Base-by-base conservation (phyloP, 2,888 invertebrate species). In the Agonopterix heracliana region DNA sequence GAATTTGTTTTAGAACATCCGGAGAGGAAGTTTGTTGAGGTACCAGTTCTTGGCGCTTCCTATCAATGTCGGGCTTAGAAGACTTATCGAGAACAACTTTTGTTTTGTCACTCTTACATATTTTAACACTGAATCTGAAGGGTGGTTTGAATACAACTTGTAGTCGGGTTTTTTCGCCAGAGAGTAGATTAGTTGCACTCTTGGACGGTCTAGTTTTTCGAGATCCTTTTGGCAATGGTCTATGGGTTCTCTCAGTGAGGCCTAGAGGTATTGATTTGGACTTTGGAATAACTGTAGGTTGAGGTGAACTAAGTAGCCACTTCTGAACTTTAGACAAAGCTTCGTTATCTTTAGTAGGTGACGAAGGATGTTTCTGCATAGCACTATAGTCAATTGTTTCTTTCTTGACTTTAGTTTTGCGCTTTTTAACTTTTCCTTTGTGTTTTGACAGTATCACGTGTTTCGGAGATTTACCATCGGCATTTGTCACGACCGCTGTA, bases 101-200 rank as follows among this genome's bases (percentile, higher is more conserved):
- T 9, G 89, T 90, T 73, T 93, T 93, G 56, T 93, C 93, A 48
- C 93, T 92, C 67, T 93, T 93, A 52, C 92, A 90, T 55, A 96
- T 90, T 71, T 94, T 94, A 48, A 96, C 91, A 74, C 95, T 95
- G 78, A 96, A 95, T 67, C 95, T 94, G 80, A 96, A 96, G 9
- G 96, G 96, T 46, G 96, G 95, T 72, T 95, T 95, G 75, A 95
- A 96, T 26, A 96, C 94, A 36, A 96, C 95, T 78, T 96, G 96
- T 14, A 96, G 82, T 57, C 94, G 91, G 9, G 95, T 92, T 72
- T 94, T 94, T 62, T 91, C 91, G 49, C 89, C 88, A 42, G 89
- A 84, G n/a, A 91, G 78, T 40, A 94, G 87, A 66, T 93, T 93
- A 12, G 93, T 93, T 53, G 93, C 91, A 64, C 94, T 94, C 65